These are phyloP conservation scores for Heloderma charlesbogerti DNA, from an alignment of 2,113 vertebrate species.

Conservation along the genomic window DNA sequence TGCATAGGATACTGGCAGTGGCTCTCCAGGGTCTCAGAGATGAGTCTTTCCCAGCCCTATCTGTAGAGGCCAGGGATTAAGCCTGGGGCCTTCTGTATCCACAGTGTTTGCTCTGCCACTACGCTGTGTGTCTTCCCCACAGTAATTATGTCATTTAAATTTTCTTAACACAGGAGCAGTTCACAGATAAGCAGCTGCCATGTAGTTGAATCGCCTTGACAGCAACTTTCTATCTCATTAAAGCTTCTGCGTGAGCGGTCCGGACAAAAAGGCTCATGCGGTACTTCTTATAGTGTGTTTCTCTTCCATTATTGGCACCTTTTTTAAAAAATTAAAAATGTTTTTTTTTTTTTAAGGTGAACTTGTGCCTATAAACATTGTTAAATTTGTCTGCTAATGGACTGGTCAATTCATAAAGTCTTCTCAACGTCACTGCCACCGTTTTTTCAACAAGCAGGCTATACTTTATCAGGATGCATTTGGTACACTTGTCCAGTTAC, in stretches of 20 bases:
- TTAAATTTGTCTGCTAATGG: background rate
- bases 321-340: background rate
- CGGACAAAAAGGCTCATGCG: background rate
- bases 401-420: background rate
- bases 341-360: too few species aligned
- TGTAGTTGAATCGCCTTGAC: background rate
- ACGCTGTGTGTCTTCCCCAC: background rate
- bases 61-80: background rate
- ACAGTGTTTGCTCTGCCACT: background rate
- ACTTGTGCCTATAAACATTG: background rate
- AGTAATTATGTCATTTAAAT: background rate
- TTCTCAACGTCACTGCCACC: background rate
- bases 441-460: background rate
- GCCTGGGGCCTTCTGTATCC: background rate
- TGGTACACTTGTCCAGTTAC: too few species aligned
- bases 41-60: background rate
- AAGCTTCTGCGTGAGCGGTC: background rate
- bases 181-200: background rate
- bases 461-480: background rate
- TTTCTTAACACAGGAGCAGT: background rate
- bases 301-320: background rate
- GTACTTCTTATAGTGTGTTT: background rate
- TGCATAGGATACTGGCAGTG: background rate
- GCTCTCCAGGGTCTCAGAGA: background rate
- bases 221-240: background rate